Conservation (phyloP, 2,888 invertebrate species). For the Latheticus oryzae region DNA sequence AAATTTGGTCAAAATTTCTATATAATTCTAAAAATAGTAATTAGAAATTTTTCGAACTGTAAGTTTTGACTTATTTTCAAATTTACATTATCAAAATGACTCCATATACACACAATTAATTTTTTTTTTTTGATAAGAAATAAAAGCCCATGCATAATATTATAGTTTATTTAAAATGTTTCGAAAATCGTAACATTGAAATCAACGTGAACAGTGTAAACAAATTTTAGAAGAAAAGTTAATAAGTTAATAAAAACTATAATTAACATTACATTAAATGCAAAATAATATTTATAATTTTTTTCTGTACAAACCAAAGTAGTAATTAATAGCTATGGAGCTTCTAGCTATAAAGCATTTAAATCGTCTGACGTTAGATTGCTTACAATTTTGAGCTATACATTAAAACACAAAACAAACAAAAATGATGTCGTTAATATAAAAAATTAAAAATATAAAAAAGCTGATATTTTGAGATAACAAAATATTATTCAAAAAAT, state of each 20-base stretch:
- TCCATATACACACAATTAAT: too few species aligned
- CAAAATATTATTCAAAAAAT: constrained; percentile 32
- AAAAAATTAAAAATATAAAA: constrained; percentile 44
- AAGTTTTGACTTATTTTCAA: too few species aligned
- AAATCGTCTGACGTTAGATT: constrained; percentile 22
- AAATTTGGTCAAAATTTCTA: too few species aligned
- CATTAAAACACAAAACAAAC: constrained; percentile 18
- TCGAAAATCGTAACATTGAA: constrained; percentile 45
- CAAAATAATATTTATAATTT: constrained; percentile 46
- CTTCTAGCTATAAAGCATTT: constrained; percentile 32
- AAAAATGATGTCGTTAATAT: constrained; percentile 37
- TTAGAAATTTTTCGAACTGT: too few species aligned
- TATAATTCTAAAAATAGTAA: too few species aligned
- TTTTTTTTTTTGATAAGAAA: too few species aligned
- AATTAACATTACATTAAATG: constrained; percentile 56
- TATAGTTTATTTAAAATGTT: constrained; percentile 38
- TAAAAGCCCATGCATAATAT: constrained; percentile 23
- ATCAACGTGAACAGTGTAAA: constrained; percentile 55
- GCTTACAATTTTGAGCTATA: constrained; percentile 26
- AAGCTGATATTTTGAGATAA: constrained; percentile 27
- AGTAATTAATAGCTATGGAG: constrained; percentile 19
- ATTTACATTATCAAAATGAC: too few species aligned
- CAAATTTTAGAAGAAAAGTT: constrained; percentile 55
- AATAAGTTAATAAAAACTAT: constrained; percentile 58
- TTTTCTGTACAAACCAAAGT: too few species aligned